Evolutionary conservation across 1,140 invertebrate genomes (phyloP).

Genomic region (Amphibalanus amphitrite): DNA sequence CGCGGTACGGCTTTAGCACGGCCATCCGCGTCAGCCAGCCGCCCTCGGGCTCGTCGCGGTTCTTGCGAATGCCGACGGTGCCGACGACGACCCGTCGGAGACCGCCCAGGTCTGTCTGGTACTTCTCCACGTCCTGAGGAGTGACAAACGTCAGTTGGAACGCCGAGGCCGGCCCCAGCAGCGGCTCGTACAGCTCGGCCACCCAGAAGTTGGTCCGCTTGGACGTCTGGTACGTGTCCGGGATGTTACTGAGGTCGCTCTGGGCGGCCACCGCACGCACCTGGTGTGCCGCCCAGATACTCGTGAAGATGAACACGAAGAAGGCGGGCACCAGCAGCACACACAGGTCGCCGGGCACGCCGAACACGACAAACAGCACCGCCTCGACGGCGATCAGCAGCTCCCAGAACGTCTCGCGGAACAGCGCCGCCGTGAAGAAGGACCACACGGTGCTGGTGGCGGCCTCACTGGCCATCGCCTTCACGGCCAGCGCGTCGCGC

Average conservation of each 20-base stretch:
- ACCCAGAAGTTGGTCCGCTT: neutral
- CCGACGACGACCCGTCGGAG: neutral
- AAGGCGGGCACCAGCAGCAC: neutral
- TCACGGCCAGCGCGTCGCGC: neutral
- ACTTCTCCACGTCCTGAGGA: neutral
- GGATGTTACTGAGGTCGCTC: neutral
- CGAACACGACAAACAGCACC: neutral
- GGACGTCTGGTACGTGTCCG: neutral
- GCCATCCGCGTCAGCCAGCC: neutral
- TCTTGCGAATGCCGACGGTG: neutral
- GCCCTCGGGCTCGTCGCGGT: neutral
- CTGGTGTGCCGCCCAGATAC: neutral
- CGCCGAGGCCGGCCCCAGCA: neutral
- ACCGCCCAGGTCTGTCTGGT: neutral
- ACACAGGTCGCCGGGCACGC: neutral
- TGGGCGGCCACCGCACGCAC: neutral
- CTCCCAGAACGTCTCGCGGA: neutral
- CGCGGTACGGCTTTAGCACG: neutral
- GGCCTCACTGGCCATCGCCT: neutral
- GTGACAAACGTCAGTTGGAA: neutral
- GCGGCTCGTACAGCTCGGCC: neutral
- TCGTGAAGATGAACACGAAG: neutral
- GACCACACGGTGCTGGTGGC: neutral
- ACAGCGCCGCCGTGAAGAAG: slow-evolving; percentile 1
- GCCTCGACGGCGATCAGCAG: neutral